Base-by-base conservation (phyloP, 2,113 vertebrate species). In the Egretta garzetta region DNA sequence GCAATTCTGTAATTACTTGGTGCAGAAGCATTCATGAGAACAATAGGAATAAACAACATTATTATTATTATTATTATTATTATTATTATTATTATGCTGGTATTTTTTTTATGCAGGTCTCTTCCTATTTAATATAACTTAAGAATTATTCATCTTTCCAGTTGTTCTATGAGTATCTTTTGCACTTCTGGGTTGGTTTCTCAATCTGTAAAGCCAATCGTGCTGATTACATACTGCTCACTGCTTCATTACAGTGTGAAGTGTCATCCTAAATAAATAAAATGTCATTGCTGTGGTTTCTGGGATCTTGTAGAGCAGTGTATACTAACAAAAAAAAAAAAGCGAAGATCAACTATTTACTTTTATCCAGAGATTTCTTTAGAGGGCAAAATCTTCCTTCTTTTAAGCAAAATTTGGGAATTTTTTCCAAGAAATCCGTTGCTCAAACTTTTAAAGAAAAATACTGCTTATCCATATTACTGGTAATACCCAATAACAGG, bases 11-110 rank as follows among this genome's bases (percentile, higher is more conserved):
- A 91, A 75, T 94, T 91, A 79, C 35, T 91, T 17, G 8, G 52
- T 96, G 80, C 49, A 43, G 68, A 95, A 96, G 60, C 39, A 30
- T 94, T 96, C 52, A 58, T 68, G 43, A 88, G 58, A 94, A 84
- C 76, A 95, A 74, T 68, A 66, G 80, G 20, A 91, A 81, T 64
- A 88, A 92, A 47, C 37, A n/a, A n/a, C n/a, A n/a, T 80, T 80
- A 24, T 17, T 80, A 70, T 82, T 80, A 24, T 17, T 80, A 70
- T 41, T 35, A 3, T 37, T n/a, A n/a, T n/a, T n/a, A n/a, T 80
- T 80, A 24, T 17, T 80, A 70, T 82, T 80, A 24, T 17, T 80
- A 70, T 41, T 35, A 3, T 37, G 55, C 33, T 89, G 19, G 27
- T 74, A 47, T 39, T 17, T 71, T 71, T 76, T 76, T 74, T 68